Conservation (phyloP, 1,140 invertebrate species). For the Whitmania pigra region DNA sequence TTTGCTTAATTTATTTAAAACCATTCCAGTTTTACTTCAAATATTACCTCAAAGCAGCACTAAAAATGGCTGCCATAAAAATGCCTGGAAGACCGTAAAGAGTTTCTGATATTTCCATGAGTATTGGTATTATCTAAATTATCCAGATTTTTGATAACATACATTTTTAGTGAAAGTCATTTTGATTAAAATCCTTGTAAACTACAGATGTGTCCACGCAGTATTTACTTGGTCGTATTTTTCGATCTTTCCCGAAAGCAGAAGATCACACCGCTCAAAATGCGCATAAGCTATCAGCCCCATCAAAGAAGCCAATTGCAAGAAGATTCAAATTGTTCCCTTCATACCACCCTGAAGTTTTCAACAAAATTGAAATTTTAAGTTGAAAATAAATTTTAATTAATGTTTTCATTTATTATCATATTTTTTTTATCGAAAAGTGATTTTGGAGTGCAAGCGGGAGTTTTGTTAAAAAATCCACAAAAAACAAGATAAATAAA, state of each 20-base stretch:
- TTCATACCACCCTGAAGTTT: constrained; percentile 18
- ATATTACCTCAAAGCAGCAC: constrained; percentile 59
- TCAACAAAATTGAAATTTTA: too few relatives aligned
- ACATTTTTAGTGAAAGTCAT: too few relatives aligned
- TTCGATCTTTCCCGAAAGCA: constrained; percentile 16
- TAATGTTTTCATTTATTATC: too few relatives aligned
- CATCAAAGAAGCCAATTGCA: constrained; percentile 18
- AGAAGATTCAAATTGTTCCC: constrained; percentile 10
- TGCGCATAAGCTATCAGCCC: constrained; percentile 26
- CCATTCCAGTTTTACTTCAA: too few relatives aligned
- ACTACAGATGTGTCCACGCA: too few relatives aligned
- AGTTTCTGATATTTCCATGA: constrained; percentile 60
- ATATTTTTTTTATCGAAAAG: too few relatives aligned
- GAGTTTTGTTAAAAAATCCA: too few relatives aligned
- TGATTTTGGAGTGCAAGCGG: too few relatives aligned
- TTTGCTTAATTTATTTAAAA: too few relatives aligned
- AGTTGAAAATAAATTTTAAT: too few relatives aligned
- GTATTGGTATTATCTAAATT: constrained; percentile 60
- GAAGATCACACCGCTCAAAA: constrained; percentile 26
- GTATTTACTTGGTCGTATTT: constrained; percentile 22
- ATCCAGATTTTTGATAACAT: background rate
- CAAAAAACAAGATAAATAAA: too few relatives aligned
- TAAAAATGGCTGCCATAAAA: constrained; percentile 75
- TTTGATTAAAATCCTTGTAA: too few relatives aligned
- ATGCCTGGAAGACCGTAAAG: constrained; percentile 65